Conservation (phyloP, 2,113 vertebrate genomes). For the Oxyruncus cristatus region DNA sequence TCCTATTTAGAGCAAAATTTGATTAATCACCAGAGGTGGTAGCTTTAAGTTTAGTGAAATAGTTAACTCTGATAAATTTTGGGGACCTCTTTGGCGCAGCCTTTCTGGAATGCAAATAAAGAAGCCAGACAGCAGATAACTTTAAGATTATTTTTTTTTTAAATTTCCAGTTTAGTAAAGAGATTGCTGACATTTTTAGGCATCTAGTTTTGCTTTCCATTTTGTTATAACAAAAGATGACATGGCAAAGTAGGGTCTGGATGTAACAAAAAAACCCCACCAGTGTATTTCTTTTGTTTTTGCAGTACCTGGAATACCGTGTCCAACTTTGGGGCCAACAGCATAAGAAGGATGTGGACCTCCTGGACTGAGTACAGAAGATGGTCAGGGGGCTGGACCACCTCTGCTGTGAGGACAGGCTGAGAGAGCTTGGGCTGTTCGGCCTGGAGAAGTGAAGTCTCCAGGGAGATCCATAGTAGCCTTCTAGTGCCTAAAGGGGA, state of each 20-base stretch:
- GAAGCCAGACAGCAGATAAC: not conserved
- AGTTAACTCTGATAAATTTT: slow-evolving; percentile 65
- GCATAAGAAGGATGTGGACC: no score
- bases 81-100: not conserved
- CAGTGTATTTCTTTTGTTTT: not conserved
- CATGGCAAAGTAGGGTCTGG: not conserved
- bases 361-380: not conserved
- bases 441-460: not conserved
- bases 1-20: slow-evolving; percentile 77
- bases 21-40: slow-evolving; percentile 74
- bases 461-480: not conserved
- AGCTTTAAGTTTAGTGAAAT: slow-evolving; percentile 67
- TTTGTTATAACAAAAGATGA: not conserved
- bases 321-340: not conserved
- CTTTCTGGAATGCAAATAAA: slow-evolving; percentile 37
- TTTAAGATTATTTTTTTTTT: not conserved
- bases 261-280: not conserved
- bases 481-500: not conserved
- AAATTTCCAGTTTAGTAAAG: not conserved
- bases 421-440: not conserved
- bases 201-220: slow-evolving; percentile 37
- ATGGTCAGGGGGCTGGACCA: not conserved
- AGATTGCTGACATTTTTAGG: not conserved
- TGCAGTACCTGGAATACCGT: not conserved
- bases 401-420: not conserved